Evolutionary conservation across 1,140 invertebrate genomes (phyloP), one percentile per base, ranked within the genome.

Genomic region (Lucilia cuprina): DNA sequence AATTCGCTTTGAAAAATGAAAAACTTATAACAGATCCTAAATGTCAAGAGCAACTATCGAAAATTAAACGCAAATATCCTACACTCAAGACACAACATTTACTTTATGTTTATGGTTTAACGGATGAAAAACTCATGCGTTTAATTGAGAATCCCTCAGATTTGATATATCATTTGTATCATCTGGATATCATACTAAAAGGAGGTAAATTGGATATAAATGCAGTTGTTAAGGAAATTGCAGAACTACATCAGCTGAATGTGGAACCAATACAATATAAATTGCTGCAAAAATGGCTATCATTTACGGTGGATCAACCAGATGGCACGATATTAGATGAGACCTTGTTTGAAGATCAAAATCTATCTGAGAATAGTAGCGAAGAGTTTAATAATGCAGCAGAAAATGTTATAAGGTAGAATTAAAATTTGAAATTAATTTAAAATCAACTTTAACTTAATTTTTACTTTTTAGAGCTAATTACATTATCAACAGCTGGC

Each of bases 91-190:
- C 93, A 0, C 91, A 92, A 65, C 93, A 93, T 86, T 89, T 91
- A 74, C 87, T 94, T n/a, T 91, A 93, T 83, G 92, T 93, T 87
- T 92, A 93, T 83, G 91, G 92, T 47, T 91, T 93, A 87, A 91
- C 91, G 5, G 92, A 92, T 84, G 93, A 93, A 85, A 92, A 93
- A 87, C 88, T 93, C 8, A 84, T 93, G 84, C 89, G 90, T 8
- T 89, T 93, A 30, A 91, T 92, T 12, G 91, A 93, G 77, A 92
- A 93, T 88, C 93, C 93, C 50, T 88, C 90, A 34, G 92, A 93
- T 86, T 89, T 94, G 0, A 93, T 94, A 55, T 88, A 92, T 70
- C 90, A 91, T 34, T 86, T 94, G 8, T 94, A 93, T 86, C 88
- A 93, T 83, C 93, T 93, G 86, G 92, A 93, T 55, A 84, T 92